These are phyloP conservation scores for Sebastes trivittatus DNA, from an alignment of 2,797 vertebrate species.

Conservation along the genomic window DNA sequence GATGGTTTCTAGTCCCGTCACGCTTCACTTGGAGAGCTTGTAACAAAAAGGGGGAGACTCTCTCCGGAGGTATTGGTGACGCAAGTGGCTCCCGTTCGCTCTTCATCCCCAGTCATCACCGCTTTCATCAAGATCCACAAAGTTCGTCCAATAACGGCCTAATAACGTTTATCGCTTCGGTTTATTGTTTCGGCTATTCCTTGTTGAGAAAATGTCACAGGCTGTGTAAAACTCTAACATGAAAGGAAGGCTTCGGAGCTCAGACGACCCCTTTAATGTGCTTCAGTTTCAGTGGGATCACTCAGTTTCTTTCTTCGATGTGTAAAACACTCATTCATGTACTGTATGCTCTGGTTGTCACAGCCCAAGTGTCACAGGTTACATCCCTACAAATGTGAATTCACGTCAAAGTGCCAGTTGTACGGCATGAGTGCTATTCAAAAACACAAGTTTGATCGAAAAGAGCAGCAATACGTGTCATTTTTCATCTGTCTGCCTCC, in stretches of 20 bases:
- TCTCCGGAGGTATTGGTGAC: slow-evolving; percentile 63
- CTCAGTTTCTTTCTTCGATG: not conserved
- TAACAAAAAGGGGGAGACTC: slow-evolving; percentile 60
- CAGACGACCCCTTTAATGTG: slow-evolving; percentile 10
- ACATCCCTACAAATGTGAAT: not conserved
- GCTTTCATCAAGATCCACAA: slow-evolving; percentile 63
- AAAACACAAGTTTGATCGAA: not conserved
- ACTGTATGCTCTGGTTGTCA: not conserved
- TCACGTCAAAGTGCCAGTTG: not conserved
- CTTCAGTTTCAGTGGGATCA: not conserved
- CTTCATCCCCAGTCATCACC: slow-evolving; percentile 24
- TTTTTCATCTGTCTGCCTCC: too few relatives aligned
- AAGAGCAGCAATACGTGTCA: too few relatives aligned
- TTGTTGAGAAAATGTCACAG: slow-evolving; percentile 46
- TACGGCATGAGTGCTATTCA: not conserved
- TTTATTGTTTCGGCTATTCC: slow-evolving; percentile 54
- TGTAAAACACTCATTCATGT: not conserved
- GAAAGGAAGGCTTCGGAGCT: slow-evolving; percentile 19
- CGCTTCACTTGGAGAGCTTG: slow-evolving; percentile 70
- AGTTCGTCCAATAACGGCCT: slow-evolving; percentile 34
- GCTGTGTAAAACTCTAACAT: slow-evolving; percentile 36
- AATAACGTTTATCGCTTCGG: slow-evolving; percentile 39
- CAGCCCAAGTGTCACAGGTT: not conserved
- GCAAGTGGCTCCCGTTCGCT: slow-evolving; percentile 51
- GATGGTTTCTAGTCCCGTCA: slow-evolving; percentile 62